Evolutionary conservation across 2,797 vertebrate genomes (phyloP), one percentile per base, ranked within the genome.

Genomic region (Parauchenoglanis punctatus): DNA sequence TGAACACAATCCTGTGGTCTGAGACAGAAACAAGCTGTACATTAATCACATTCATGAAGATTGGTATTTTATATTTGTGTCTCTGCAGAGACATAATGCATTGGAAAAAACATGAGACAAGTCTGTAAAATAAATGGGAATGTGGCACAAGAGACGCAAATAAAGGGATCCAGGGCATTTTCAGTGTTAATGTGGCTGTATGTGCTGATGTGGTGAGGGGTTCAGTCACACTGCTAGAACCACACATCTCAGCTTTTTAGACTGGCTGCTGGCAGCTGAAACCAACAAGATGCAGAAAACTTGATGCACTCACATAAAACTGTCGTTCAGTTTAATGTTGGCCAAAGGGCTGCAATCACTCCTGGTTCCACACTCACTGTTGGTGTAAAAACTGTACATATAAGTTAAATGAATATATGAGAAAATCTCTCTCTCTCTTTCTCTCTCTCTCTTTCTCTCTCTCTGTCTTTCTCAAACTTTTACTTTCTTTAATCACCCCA

Each of bases 41-140:
- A 80, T 87, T 80, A 68, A 84, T 87, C 86, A 87, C 56, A n/a
- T 70, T 84, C 54, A 87, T 87, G 63, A 68, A 84, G 82, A 84
- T 58, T 84, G 82, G 73, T 84, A 70, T 87, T 87, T 78, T 23
- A 75, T 59, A 70, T 87, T 78, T 87, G 46, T 84, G 86, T 73
- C 72, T 87, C 81, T 70, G 65, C 73, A 84, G 86, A 80, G 82
- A 84, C 56, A 28, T 67, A 80, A 78, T 46, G 76, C 35, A 87
- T 59, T 67, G 61, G 44, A 63, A n/a, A 7, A 82, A 84, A 84
- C 49, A 84, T 58, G 23, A 72, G 67, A 63, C 44, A 76, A 83
- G 86, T 52, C 80, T 83, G 86, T 83, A 83, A 87, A 83, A 49
- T 81, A 83, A 87, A 87, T 75, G 80, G 31, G 44, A 87, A 83